phyloP scores from a whole-genome alignment of 2,888 invertebrate species.

The Nemoura dubitans region DNA sequence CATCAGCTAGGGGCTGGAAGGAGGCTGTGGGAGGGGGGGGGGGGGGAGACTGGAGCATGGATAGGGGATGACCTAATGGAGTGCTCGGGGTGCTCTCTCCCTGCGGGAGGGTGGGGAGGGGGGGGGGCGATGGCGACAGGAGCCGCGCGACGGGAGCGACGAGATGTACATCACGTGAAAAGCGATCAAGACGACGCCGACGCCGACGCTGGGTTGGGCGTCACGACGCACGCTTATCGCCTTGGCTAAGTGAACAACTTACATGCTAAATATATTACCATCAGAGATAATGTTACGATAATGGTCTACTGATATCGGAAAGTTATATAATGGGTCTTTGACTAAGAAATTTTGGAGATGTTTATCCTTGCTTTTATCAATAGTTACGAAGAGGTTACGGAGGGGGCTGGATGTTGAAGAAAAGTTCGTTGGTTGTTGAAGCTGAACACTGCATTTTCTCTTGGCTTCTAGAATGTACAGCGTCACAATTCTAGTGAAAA shows the following conservation, averaged over 20 bases:
- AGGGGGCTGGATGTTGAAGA: neutral
- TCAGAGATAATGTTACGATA: conserved; percentile 25
- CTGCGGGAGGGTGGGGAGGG: too few species aligned
- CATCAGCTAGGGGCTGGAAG: conserved; percentile 7
- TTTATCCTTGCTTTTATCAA: neutral
- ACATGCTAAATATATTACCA: conserved; percentile 16
- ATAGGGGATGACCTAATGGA: conserved; percentile 33
- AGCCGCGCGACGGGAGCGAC: neutral
- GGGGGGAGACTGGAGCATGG: neutral
- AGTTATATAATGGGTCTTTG: neutral
- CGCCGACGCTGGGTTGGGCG: neutral
- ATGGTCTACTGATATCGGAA: neutral
- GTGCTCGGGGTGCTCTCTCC: conserved; percentile 17
- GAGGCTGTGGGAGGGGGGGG: neutral
- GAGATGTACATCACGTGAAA: neutral
- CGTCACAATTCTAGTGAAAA: neutral
- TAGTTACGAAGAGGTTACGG: neutral
- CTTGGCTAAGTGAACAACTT: conserved; percentile 28
- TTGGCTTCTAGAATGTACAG: neutral
- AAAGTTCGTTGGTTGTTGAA: neutral
- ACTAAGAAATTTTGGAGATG: conserved; percentile 7
- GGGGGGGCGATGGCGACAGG: too few species aligned
- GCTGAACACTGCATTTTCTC: neutral
- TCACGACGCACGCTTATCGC: neutral
- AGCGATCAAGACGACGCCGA: conserved; percentile 16